phyloP scores from a whole-genome alignment of 2,888 invertebrate species.

The Bimastos eiseni region DNA sequence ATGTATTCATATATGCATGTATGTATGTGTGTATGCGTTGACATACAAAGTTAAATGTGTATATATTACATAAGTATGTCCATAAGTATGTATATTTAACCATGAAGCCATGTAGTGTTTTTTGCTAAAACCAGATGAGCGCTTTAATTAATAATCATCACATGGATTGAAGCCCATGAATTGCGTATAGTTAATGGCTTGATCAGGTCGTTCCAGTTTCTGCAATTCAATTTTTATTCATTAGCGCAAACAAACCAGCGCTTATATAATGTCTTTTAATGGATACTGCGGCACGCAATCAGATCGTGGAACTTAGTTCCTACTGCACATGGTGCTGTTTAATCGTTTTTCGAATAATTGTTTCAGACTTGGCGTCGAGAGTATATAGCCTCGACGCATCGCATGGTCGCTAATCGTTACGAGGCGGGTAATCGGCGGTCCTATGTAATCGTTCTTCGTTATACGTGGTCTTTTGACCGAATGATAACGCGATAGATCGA shows the following conservation, averaged over 20 bases:
- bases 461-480: not conserved
- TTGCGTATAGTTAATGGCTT: not conserved
- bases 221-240: not conserved
- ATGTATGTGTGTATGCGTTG: not conserved
- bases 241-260: not conserved
- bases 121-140: too few relatives aligned
- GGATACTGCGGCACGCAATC: not conserved
- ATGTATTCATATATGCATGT: conserved; percentile 18
- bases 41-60: too few relatives aligned
- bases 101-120: too few relatives aligned
- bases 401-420: conserved; percentile 13
- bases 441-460: not conserved
- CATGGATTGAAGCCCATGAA: not conserved
- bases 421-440: not conserved
- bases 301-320: not conserved
- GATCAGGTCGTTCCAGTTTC: too few relatives aligned
- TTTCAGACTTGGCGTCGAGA: not conserved
- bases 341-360: not conserved
- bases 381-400: not conserved
- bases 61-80: not conserved
- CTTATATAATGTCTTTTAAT: not conserved
- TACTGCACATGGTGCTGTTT: not conserved
- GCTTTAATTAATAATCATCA: too few relatives aligned
- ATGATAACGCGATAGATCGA: not conserved
- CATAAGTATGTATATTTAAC: not conserved